Conservation (phyloP, 2,888 invertebrate genomes). For the Plebejus melissa region DNA sequence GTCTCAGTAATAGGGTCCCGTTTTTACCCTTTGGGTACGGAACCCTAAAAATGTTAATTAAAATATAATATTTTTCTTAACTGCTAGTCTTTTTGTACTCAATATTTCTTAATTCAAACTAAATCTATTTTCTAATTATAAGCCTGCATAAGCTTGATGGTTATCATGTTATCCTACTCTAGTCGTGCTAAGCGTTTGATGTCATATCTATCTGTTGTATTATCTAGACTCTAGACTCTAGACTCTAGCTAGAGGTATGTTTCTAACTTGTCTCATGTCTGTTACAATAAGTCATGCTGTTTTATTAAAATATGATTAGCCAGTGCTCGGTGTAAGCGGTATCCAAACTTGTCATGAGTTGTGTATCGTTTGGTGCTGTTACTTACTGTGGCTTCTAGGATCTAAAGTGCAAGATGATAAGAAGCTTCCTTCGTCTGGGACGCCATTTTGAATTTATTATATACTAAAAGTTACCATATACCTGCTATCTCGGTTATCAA, state of each 20-base stretch:
- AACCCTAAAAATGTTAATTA: neutral
- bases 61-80: neutral
- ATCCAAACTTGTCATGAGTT: slow-evolving; percentile 4
- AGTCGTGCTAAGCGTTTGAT: slow-evolving; percentile 28
- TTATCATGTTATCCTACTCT: slow-evolving; percentile 17
- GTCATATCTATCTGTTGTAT: slow-evolving; percentile 16
- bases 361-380: neutral
- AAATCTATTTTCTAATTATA: slow-evolving; percentile 8
- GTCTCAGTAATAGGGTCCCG: too few relatives aligned
- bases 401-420: slow-evolving; percentile 29
- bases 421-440: slow-evolving; percentile 29
- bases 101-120: neutral
- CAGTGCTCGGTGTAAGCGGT: slow-evolving; percentile 18
- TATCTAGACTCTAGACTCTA: neutral
- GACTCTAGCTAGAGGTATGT: too few relatives aligned
- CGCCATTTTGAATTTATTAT: slow-evolving; percentile 3
- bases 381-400: slow-evolving; percentile 11
- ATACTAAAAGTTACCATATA: neutral
- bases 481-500: neutral
- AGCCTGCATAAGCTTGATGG: slow-evolving; percentile 26
- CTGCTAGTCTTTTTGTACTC: neutral
- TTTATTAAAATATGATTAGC: slow-evolving; percentile 13
- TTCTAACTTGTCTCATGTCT: neutral
- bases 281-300: slow-evolving; percentile 1
- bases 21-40: too few relatives aligned